Base-by-base conservation (phyloP, 2,797 vertebrate genomes). In the Danio albolineatus region DNA sequence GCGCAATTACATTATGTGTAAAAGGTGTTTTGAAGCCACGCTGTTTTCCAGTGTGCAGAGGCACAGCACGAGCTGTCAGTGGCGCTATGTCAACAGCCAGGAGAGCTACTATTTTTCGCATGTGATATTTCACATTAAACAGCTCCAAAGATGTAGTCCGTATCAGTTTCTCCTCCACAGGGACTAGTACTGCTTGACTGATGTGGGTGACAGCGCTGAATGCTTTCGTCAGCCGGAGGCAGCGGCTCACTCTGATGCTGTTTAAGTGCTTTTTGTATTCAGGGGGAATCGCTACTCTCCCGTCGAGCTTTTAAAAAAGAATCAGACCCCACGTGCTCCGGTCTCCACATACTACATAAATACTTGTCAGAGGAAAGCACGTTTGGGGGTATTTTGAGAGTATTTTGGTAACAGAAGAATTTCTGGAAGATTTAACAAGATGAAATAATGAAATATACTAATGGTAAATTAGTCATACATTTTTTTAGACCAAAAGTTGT, bases 141-240 rank as follows among this genome's bases (percentile, higher is more conserved):
- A 86, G 89, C 87, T 92, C 86, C 53, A 86, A 86, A 85, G 86
- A 90, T 82, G 83, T 53, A 81, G 85, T 83, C 83, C 59, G 78
- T 71, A 1, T 87, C 90, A 82, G 89, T 91, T 91, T 90, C 89
- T 87, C 91, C 92, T 92, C 94, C 88, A 73, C 88, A 59, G 92
- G 89, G 92, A 83, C 88, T 89, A 84, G 85, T 83, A 46, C 65
- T 87, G 87, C 85, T 85, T 91, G 89, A 94, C 90, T 89, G 92
- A 94, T 92, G 91, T 91, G 83, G 88, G 87, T 91, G 92, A 93
- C 93, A 93, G 87, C 85, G 89, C 87, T 86, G 86, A 83, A 90
- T 90, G 88, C 88, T 91, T 90, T 87, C 87, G 89, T 89, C 92
- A 93, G 92, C 92, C 92, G 88, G 82, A 57, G 91, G 90, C 82